These are phyloP conservation scores for Turnix velox DNA, from an alignment of 2,113 vertebrate genomes.

Conservation along the genomic window DNA sequence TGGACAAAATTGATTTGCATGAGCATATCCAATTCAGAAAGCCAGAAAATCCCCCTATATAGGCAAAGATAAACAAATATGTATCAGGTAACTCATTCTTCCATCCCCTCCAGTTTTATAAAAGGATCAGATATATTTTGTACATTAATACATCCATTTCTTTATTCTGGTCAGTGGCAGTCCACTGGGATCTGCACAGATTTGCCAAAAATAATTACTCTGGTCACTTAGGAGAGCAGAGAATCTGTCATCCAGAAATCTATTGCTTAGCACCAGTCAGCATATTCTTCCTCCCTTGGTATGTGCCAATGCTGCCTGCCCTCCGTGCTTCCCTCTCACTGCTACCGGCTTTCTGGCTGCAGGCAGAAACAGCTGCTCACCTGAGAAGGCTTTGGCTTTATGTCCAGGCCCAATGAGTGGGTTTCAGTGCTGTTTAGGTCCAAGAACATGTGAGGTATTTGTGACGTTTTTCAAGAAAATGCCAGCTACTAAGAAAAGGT, in stretches of 20 bases:
- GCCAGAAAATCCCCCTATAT: neutral
- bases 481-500: neutral
- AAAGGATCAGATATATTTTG: neutral
- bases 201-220: slow-evolving; percentile 34
- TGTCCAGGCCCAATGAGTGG: neutral
- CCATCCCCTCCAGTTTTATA: neutral
- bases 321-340: neutral
- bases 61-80: neutral
- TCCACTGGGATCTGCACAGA: neutral
- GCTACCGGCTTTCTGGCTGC: neutral
- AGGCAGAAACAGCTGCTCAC: neutral
- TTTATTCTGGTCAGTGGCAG: neutral
- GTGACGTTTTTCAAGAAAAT: neutral
- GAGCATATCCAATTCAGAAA: neutral
- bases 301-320: neutral
- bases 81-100: neutral
- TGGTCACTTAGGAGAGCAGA: slow-evolving; percentile 22
- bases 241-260: neutral
- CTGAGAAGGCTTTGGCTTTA: neutral
- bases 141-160: neutral
- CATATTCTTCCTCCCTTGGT: neutral
- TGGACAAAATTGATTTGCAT: neutral
- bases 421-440: neutral
- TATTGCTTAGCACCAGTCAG: neutral
- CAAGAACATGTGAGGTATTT: rapidly evolving